phyloP scores from a whole-genome alignment of 2,888 invertebrate species.

The Chloromyia formosa region DNA sequence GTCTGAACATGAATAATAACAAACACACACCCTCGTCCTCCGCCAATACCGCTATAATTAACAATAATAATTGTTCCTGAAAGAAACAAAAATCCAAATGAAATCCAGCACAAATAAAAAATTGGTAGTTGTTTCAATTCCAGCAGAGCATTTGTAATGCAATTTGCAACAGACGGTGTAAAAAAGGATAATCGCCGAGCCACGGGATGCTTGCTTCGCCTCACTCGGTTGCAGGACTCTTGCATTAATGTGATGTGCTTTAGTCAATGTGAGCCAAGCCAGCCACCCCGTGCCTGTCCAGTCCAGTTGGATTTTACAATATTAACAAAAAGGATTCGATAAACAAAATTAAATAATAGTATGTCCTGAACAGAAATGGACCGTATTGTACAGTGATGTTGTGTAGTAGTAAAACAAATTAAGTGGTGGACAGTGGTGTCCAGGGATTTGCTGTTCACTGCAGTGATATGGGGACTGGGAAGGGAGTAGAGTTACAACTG shows the following conservation, averaged over 20 bases:
- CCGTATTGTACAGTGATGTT: background rate
- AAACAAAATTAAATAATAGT: conserved; percentile 36
- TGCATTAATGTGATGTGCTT: background rate
- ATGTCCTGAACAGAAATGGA: conserved; percentile 11
- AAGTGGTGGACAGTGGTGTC: background rate
- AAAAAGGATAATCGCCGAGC: conserved; percentile 15
- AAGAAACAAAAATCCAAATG: background rate
- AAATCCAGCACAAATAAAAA: background rate
- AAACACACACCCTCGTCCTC: conserved; percentile 5
- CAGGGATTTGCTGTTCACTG: background rate
- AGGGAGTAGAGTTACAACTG: no score
- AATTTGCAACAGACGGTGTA: conserved; percentile 38
- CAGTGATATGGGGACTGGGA: no score
- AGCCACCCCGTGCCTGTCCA: background rate
- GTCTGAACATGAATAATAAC: conserved; percentile 29
- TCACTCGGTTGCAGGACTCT: background rate
- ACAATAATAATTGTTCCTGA: background rate
- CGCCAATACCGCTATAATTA: conserved; percentile 9
- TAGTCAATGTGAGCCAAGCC: background rate
- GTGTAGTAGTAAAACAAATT: background rate
- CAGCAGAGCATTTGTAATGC: conserved; percentile 31
- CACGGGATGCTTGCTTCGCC: background rate
- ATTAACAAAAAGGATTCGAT: conserved; percentile 32
- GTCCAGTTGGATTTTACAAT: conserved; percentile 3
- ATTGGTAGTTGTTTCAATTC: background rate